Evolutionary conservation across 2,797 vertebrate species (phyloP).

Genomic region (Hybognathus amarus): DNA sequence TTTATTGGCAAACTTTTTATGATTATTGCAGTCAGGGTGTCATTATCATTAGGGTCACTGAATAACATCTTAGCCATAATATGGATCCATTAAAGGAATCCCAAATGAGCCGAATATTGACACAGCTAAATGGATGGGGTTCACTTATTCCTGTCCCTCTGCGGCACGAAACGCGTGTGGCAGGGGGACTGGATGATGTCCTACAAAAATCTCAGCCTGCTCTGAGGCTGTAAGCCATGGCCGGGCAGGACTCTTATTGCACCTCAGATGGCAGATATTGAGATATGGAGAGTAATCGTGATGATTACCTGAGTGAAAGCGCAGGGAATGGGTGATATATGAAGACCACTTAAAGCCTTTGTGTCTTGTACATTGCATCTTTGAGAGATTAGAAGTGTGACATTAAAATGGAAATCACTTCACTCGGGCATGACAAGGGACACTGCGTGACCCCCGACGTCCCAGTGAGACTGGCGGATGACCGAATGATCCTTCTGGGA

Average conservation of each 20-base stretch:
- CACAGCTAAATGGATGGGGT: slow-evolving; percentile 56
- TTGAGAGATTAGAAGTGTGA: slow-evolving; percentile 96
- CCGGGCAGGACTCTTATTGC: slow-evolving; percentile 80
- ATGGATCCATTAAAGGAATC: slow-evolving; percentile 56
- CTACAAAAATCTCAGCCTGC: slow-evolving; percentile 48
- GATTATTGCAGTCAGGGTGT: slow-evolving; percentile 41
- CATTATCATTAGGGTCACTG: slow-evolving; percentile 49
- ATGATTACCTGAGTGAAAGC: slow-evolving; percentile 90
- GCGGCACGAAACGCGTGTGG: not conserved
- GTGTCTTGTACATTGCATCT: slow-evolving; percentile 92
- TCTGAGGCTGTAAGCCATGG: slow-evolving; percentile 83
- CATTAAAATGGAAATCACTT: slow-evolving; percentile 99
- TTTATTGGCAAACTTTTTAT: slow-evolving; percentile 46
- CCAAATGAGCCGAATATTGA: slow-evolving; percentile 54
- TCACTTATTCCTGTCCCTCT: slow-evolving; percentile 38
- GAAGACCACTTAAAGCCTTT: slow-evolving; percentile 91
- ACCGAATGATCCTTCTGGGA: slow-evolving; percentile 87
- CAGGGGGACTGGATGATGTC: slow-evolving; percentile 31
- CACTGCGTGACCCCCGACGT: slow-evolving; percentile 83
- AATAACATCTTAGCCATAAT: slow-evolving; percentile 51
- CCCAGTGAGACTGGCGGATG: slow-evolving; percentile 86
- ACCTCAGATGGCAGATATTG: slow-evolving; percentile 87
- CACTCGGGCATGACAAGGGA: slow-evolving; percentile 87
- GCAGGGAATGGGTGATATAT: slow-evolving; percentile 87
- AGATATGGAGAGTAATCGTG: slow-evolving; percentile 88